Conservation (phyloP, 2,888 invertebrate genomes). For the Coenonympha arcania region DNA sequence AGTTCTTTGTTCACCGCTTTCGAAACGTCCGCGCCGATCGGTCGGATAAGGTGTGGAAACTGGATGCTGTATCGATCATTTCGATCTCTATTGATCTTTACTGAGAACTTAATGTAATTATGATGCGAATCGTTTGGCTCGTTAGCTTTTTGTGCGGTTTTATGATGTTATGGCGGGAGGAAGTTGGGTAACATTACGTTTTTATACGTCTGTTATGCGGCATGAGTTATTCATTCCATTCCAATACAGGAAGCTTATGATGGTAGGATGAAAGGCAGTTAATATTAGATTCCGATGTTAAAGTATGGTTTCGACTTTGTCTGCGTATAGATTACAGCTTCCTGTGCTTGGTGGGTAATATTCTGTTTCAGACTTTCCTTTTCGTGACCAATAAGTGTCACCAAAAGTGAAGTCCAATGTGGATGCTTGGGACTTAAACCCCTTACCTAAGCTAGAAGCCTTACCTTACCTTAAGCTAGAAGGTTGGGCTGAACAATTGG, state of each 20-base stretch:
- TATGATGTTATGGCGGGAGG: not conserved
- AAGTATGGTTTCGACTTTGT: no score
- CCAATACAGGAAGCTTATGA: not conserved
- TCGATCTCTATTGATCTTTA: constrained; percentile 11
- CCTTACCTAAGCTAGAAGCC: no score
- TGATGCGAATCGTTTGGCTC: constrained; percentile 8
- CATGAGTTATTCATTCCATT: constrained; percentile 1
- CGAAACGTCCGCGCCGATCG: constrained; percentile 15
- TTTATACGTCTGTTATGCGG: not conserved
- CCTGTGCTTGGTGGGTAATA: no score
- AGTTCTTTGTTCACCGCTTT: constrained; percentile 26
- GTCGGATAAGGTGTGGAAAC: constrained; percentile 19
- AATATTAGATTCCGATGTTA: no score
- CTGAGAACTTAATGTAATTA: constrained; percentile 11
- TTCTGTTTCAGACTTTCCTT: no score
- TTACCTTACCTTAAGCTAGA: no score
- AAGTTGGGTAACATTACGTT: constrained; percentile 7
- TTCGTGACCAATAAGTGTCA: no score
- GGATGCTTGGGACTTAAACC: no score
- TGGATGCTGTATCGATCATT: constrained; percentile 10
- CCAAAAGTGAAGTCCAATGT: no score
- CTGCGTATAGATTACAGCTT: no score
- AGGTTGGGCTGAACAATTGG: no score
- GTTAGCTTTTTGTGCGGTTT: not conserved
- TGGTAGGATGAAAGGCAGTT: no score